Evolutionary conservation across 2,797 vertebrate genomes (phyloP), one percentile per base, ranked within the genome.

Genomic region (Leptodactylus fallax): DNA sequence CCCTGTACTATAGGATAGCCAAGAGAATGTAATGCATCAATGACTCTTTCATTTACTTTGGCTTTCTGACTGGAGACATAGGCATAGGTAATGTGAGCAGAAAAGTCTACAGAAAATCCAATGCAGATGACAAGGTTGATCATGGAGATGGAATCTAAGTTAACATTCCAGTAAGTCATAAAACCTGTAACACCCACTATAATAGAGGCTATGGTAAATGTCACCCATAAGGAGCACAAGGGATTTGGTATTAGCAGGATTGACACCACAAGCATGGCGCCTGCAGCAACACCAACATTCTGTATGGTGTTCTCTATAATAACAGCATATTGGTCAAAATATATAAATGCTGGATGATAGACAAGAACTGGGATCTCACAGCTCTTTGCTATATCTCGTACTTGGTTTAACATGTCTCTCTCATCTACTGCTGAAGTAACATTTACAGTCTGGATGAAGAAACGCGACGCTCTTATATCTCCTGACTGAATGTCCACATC

Each of bases 101-200:
- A 97, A 90, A 97, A 98, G 91, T 97, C 95, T 0, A 98, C 97
- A 0, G 97, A 97, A 92, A 98, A 97, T 3, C 96, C 97, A 6
- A 97, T 96, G 85, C 97, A 96, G 91, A 97, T 97, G 72, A 97
- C 92, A 88, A 97, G 92, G 93, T 97, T 97, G 90, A 97, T 97
- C 96, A 97, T 96, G 79, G 97, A 97, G 91, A 97, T 96, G 88
- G 95, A 96, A 90, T 98, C 96, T 11, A 98, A 94, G 87, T 74
- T 96, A 14, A 97, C 90, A 0, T 87, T 90, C 94, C 97, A 97
- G 72, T 96, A 94, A 0, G 95, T 83, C 97, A 97, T 97, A 92
- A 96, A 97, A 36, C 97, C 96, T 0, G 93, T 90, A 45, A 98
- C 95, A 0, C 96, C 96, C 0, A 94, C 92, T 16, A 96, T 93